Percentiles rank a stretch among this genome's conserved stretches.
Evolutionary conservation across 2,113 vertebrate genomes (phyloP).

Genomic region (Pyxicephalus adspersus): DNA sequence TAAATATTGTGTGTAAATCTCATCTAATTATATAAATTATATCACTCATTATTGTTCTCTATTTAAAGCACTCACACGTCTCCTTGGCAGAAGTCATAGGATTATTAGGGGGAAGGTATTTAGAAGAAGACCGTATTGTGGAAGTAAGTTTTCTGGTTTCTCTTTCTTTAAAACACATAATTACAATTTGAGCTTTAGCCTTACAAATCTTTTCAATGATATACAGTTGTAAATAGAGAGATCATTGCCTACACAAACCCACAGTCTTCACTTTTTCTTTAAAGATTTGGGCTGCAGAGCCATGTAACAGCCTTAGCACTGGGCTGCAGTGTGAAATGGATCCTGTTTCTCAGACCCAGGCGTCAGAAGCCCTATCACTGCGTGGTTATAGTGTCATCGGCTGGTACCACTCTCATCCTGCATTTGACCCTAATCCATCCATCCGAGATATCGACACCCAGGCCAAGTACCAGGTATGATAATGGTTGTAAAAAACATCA

Average conservation of each 20-base stretch:
- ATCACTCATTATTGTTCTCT: not conserved
- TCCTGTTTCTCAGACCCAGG: conserved; percentile 91
- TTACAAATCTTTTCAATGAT: no score
- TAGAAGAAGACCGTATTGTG: conserved; percentile 77
- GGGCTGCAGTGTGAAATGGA: conserved; percentile 98
- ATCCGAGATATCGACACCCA: conserved; percentile 94
- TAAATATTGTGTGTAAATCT: not conserved
- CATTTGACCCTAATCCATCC: conserved; percentile 94
- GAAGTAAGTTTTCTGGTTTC: conserved; percentile 75
- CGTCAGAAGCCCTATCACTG: conserved; percentile 83
- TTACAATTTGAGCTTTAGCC: no score
- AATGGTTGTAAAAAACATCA: not conserved
- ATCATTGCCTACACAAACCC: no score
- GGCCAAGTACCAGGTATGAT: conserved; percentile 91
- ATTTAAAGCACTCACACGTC: conserved; percentile 88
- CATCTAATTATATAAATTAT: no score
- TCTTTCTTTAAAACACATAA: not conserved
- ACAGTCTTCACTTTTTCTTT: not conserved
- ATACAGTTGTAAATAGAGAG: no score
- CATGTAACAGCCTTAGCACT: conserved; percentile 93
- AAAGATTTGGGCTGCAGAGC: conserved; percentile 90
- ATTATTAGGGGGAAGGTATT: conserved; percentile 89
- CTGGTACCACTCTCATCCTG: conserved; percentile 97
- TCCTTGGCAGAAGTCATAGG: conserved; percentile 96
- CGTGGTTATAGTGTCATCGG: conserved; percentile 87